Base-by-base conservation (phyloP, 2,888 invertebrate species). In the Camponotus fellah region DNA sequence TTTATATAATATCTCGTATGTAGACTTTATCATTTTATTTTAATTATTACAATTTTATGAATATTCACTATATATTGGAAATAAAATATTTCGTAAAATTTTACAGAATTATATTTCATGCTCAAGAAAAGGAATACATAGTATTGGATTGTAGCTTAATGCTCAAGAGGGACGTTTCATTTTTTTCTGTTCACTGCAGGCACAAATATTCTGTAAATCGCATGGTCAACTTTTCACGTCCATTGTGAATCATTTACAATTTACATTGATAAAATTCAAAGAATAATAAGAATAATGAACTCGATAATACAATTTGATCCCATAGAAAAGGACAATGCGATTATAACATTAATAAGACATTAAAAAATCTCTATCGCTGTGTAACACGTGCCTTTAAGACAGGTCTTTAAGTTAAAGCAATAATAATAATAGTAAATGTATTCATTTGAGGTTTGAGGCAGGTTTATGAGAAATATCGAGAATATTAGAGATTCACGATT, bases 371-470 rank as follows among this genome's bases (percentile, higher is more conserved):
- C 12, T 69, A 21, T 62, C 46, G 60, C 69, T 17, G 71, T 60
- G 71, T 80, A 71, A 80, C 21, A 79, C 17, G 46, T 80, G 71
- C 71, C 79, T 79, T 79, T 53, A 53, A n/a, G 8, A 46, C 60
- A 69, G 21, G 9, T 56, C 40, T 66, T 66, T 66, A 40, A 69
- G 69, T 58, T 46, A 49, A 62, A 80, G 71, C 60, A 71, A 80
- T 80, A 60, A 80, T 12, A 34, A 32, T 34, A 79, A 46, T 60
- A 66, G n/a, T 79, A 79, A 60, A 69, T 8, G 43, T 43, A 17
- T 58, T 21, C 46, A 60, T 17, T 79, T 62, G 79, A 60, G 46
- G 9, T 26, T 60, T 79, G 14, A 60, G 60, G 46, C 69, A 46
- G 58, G 34, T 69, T 68, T 77, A 21, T 62, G 77, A 34, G 46